These are phyloP conservation scores for Bathybates hornii DNA, from an alignment of 2,113 vertebrate species.

Conservation along the genomic window DNA sequence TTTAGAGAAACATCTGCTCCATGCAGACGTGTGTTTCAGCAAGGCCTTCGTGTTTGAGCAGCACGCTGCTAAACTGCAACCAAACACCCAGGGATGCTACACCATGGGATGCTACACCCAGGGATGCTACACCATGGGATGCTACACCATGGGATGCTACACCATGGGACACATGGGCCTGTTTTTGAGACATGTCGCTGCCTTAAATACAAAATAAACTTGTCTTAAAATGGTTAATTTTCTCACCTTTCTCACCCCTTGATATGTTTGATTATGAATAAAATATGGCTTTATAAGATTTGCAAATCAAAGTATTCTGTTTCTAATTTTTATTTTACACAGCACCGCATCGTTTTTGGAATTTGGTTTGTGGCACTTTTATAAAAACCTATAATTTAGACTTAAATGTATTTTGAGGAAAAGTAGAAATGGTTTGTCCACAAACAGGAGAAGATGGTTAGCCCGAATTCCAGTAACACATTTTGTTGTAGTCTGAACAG, in stretches of 20 bases:
- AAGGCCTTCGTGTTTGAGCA: background rate
- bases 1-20: background rate
- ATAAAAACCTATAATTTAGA: background rate
- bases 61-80: background rate
- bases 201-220: background rate
- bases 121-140: too few species aligned
- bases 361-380: background rate
- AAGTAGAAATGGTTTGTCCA: background rate
- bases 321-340: background rate
- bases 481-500: background rate
- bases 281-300: background rate
- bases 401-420: background rate
- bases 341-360: background rate
- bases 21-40: background rate
- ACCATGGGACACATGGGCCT: background rate
- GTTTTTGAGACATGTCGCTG: background rate
- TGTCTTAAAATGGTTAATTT: background rate
- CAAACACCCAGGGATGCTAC: background rate
- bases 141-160: too few species aligned
- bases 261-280: background rate
- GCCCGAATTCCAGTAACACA: background rate
- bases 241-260: background rate
- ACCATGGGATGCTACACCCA: too few species aligned
- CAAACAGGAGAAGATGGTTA: background rate
- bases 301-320: background rate